Evolutionary conservation across 2,888 invertebrate genomes (phyloP), one percentile per base, ranked within the genome.

Genomic region (Yponomeuta cagnagella): DNA sequence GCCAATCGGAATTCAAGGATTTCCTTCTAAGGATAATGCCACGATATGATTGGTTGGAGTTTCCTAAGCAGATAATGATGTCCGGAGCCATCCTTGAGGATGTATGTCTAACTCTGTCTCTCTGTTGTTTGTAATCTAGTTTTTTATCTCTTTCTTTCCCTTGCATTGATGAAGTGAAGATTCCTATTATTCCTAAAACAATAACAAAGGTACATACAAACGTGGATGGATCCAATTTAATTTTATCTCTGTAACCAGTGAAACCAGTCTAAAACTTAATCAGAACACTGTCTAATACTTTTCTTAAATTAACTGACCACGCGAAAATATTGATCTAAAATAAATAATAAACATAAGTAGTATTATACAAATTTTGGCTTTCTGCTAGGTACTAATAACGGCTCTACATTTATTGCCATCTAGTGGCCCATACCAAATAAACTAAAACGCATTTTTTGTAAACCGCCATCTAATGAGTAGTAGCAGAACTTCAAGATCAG

Each of bases 1-100:
- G 74, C 91, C 91, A 91, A 92, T 90, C 82, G 81, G 75, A 78
- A 76, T 73, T 68, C 78, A 81, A 89, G 88, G 87, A 90, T 90
- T 80, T 81, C 83, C 86, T 85, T 88, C 77, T 71, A 86, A 91
- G 91, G 90, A 91, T 87, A 89, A 82, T 73, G 76, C 75, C 74
- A 71, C 68, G 68, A 74, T 76, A 74, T 77, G 80, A 92, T 90
- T 90, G 90, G 91, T 76, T 71, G 73, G 74, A 75, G 69, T 73
- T 73, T 75, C 76, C 79, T 80, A 77, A 84, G 78, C 77, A 81
- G 80, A 79, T 77, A 77, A 78, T 78, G 78, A 84, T 83, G 82
- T 89, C 89, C 43, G 89, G 88, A 82, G 72, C 74, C 81, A 83
- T 85, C 85, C 86, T 84, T 78, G 73, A 72, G 76, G 15, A 75